Evolutionary conservation across 2,888 invertebrate genomes (phyloP), one percentile per base, ranked within the genome.

Genomic region (Leptinotarsa juncta): DNA sequence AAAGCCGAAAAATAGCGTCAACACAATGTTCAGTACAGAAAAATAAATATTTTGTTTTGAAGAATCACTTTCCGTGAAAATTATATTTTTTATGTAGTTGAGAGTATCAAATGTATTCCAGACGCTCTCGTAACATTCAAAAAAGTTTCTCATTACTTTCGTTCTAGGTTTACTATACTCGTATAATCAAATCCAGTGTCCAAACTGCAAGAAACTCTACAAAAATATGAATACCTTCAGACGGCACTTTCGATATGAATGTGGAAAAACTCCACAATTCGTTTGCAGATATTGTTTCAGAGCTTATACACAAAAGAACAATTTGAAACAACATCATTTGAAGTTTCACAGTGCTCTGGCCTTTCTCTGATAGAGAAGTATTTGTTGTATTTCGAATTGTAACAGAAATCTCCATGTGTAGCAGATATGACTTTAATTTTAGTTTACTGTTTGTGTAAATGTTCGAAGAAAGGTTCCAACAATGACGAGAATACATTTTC

Each of bases 301-400:
- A 60, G 75, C 78, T 12, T 77, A 77, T 14, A 80, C 76, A 12
- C 80, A 85, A 75, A 85, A 85, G 75, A 84, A 84, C 55, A 84
- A 85, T 77, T 81, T 85, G 71, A 84, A 83, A 65, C 81, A 83
- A 82, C 85, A 85, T 65, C 76, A 73, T 67, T 15, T 65, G 20
- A 76, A 71, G 48, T 69, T 51, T 65, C 76, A 76, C 48, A n/a
- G 50, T 26, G 15, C 70, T 4, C 16, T 70, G 20, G 57, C 26
- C 20, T 70, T 70, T 62, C 16, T 50, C 1, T 67, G 50, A 67
- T 18, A 16, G 15, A 62, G 10, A 16, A 16, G 51, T 51, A 51
- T 51, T 51, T 16, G 51, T 42, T 10, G 42, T 42, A 42, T 42
- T 42, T 42, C 10, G 2, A 42, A 42, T 42, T 42, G 42, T 42